Evolutionary conservation across 1,140 invertebrate species (phyloP).

Genomic region (Archivesica marissinica): DNA sequence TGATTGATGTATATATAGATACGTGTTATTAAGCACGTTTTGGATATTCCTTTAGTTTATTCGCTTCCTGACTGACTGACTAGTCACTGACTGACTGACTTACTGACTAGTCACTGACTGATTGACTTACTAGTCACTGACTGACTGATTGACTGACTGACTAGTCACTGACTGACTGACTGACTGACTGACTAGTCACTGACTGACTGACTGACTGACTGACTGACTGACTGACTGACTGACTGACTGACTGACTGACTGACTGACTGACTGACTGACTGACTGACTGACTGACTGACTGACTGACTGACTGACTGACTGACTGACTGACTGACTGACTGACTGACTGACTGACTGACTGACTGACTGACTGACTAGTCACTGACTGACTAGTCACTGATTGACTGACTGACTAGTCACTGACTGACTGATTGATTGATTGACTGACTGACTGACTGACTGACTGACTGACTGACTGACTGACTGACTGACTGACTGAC

Average conservation of each 20-base stretch:
- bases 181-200: too few species aligned
- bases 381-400: too few species aligned
- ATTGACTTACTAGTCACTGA: too few species aligned
- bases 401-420: too few species aligned
- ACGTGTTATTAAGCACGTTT: slow-evolving; percentile 57
- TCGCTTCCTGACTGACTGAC: slow-evolving; percentile 64
- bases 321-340: slow-evolving; percentile 66
- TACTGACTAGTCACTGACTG: too few species aligned
- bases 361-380: slow-evolving; percentile 60
- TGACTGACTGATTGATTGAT: too few species aligned
- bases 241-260: slow-evolving; percentile 70
- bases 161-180: too few species aligned
- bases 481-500: too few species aligned
- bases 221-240: slow-evolving; percentile 70
- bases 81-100: slow-evolving; percentile 67
- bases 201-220: slow-evolving; percentile 74
- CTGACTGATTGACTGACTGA: too few species aligned
- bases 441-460: too few species aligned
- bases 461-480: slow-evolving; percentile 67
- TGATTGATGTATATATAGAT: slow-evolving; percentile 68
- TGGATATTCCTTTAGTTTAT: slow-evolving; percentile 59
- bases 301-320: slow-evolving; percentile 71
- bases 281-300: slow-evolving; percentile 67
- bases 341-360: slow-evolving; percentile 63
- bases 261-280: slow-evolving; percentile 71